Conservation (phyloP, 2,797 vertebrate genomes). For the Bradypodion ventrale region DNA sequence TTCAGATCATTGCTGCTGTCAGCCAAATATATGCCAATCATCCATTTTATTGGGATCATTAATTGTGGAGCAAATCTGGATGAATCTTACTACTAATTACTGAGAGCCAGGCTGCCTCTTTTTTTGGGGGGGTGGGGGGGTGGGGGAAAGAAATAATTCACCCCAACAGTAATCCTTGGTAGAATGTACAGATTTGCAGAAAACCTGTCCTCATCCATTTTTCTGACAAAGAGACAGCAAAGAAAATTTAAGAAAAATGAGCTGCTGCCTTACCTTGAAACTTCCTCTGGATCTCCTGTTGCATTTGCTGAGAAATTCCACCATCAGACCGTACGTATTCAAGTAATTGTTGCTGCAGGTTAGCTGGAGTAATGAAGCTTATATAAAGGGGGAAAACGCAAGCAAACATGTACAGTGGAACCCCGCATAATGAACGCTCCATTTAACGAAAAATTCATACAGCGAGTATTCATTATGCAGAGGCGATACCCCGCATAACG, state of each 20-base stretch:
- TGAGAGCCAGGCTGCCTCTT: neutral
- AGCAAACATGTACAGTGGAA: neutral
- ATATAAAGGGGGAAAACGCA: neutral
- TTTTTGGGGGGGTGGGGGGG: too few species aligned
- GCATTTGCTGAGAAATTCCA: slow-evolving; percentile 91
- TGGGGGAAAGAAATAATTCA: too few species aligned
- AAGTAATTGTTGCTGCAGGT: slow-evolving; percentile 91
- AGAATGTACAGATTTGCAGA: neutral
- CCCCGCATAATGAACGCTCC: too few species aligned
- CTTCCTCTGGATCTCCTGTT: slow-evolving; percentile 96
- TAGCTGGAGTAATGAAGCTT: slow-evolving; percentile 87
- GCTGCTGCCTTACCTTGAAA: slow-evolving; percentile 83
- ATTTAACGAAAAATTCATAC: too few species aligned
- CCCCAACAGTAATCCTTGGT: neutral
- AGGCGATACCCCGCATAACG: too few species aligned
- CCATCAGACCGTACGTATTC: slow-evolving; percentile 92
- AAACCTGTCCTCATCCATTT: neutral
- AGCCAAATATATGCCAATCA: neutral
- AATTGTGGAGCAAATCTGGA: neutral
- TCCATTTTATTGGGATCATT: neutral
- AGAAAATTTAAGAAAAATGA: neutral
- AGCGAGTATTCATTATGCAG: too few species aligned
- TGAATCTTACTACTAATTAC: neutral
- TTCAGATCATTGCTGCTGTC: neutral
- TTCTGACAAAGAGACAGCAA: neutral